phyloP scores from a whole-genome alignment of 53 echinoderm and acorn worm genomes.

The Pentamera pediparva region DNA sequence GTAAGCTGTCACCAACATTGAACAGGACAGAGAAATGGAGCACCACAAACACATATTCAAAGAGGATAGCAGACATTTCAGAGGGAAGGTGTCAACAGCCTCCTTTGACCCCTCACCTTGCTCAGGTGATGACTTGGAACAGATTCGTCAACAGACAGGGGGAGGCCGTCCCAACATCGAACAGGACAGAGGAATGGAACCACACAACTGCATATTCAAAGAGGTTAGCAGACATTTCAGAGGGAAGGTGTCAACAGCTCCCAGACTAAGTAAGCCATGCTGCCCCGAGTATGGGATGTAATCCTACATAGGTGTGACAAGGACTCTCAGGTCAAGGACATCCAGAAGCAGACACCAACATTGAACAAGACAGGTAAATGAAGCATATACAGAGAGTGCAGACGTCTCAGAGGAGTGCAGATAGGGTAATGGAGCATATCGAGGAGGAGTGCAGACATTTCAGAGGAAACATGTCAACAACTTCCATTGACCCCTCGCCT shows the following conservation, averaged over 20 bases:
- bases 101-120: conserved; percentile 31
- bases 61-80: conserved; percentile 33
- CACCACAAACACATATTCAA: conserved; percentile 48
- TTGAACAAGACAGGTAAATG: too few species aligned
- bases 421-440: too few species aligned
- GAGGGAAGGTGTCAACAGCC: conserved; percentile 31
- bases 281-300: too few species aligned
- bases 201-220: conserved; percentile 45
- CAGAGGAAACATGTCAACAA: too few species aligned
- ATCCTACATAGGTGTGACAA: too few species aligned
- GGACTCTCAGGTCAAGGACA: too few species aligned
- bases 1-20: conserved; percentile 34
- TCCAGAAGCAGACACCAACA: too few species aligned
- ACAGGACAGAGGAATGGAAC: conserved; percentile 36
- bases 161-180: conserved; percentile 35
- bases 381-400: too few species aligned
- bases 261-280: too few species aligned
- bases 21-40: conserved; percentile 40
- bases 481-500: conserved; percentile 26
- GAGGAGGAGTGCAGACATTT: too few species aligned
- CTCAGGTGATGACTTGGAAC: conserved; percentile 54
- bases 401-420: too few species aligned
- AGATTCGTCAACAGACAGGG: conserved; percentile 47
- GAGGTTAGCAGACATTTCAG: conserved; percentile 33
- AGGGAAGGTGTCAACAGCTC: conserved; percentile 34